A percentile compares a stretch with the other conserved stretches of the same genome.
Conservation (phyloP, 2,888 invertebrate genomes). For the Tenthredo distinguenda region DNA sequence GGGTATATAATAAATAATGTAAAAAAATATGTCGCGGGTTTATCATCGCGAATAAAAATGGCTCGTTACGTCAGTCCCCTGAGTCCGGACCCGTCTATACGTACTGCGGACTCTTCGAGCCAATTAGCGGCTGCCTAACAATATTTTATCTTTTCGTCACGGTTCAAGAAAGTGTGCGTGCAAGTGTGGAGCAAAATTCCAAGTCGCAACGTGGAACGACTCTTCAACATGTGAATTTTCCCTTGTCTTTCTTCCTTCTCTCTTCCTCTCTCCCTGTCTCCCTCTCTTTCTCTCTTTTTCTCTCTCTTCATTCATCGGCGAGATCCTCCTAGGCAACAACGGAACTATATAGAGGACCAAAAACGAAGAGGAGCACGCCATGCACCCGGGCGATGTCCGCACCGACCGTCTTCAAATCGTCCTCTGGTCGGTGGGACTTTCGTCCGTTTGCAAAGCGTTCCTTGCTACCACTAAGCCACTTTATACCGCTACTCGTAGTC, state of each 20-base stretch:
- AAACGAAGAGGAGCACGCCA: conserved; percentile 63
- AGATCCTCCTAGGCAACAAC: conserved; percentile 22
- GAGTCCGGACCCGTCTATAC: neutral
- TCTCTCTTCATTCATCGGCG: neutral
- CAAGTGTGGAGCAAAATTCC: conserved; percentile 38
- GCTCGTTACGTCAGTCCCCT: conserved; percentile 35
- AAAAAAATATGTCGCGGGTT: conserved; percentile 20
- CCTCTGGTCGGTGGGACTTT: conserved; percentile 77
- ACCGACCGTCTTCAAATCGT: conserved; percentile 69
- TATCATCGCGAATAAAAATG: conserved; percentile 42
- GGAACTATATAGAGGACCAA: conserved; percentile 1
- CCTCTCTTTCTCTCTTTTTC: neutral
- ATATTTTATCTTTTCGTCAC: conserved; percentile 50
- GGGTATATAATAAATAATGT: neutral
- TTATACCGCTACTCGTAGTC: neutral
- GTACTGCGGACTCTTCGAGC: conserved; percentile 13
- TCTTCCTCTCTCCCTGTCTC: neutral
- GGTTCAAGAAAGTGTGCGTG: conserved; percentile 51
- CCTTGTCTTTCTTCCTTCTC: neutral
- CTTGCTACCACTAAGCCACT: neutral
- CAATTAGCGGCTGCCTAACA: conserved; percentile 41
- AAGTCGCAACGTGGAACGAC: conserved; percentile 11
- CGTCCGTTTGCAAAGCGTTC: conserved; percentile 75
- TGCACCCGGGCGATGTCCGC: conserved; percentile 76
- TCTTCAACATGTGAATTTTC: conserved; percentile 9